Evolutionary conservation across 2,113 vertebrate species (phyloP).

Genomic region (sheep (Ovis aries)): DNA sequence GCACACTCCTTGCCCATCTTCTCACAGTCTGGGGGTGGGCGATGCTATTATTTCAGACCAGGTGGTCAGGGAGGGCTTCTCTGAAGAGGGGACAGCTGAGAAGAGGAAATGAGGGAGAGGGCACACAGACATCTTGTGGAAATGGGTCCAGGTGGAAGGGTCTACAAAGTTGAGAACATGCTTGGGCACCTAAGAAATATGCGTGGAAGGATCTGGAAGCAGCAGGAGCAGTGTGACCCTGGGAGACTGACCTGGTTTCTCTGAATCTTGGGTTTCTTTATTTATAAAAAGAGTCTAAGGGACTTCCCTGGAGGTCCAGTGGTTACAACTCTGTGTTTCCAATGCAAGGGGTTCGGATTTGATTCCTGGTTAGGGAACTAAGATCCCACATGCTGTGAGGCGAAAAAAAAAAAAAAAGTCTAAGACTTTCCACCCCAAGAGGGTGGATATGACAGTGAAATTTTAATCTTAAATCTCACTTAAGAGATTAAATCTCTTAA

Average conservation of each 20-base stretch:
- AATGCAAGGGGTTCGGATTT: neutral
- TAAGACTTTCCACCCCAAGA: neutral
- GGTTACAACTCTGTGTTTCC: neutral
- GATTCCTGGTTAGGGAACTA: neutral
- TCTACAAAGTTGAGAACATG: neutral
- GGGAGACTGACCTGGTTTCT: neutral
- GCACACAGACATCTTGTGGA: neutral
- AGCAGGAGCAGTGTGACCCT: neutral
- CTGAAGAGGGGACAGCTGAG: neutral
- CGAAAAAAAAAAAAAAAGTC: neutral
- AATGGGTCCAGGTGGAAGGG: neutral
- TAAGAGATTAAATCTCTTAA: neutral
- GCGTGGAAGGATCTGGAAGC: neutral
- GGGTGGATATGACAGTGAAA: neutral
- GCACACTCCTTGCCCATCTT: neutral
- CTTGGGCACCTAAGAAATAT: neutral
- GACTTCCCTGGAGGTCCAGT: neutral
- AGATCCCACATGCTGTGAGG: neutral
- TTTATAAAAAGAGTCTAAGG: neutral
- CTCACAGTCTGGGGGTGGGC: neutral
- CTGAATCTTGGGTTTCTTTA: neutral
- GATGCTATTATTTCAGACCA: neutral
- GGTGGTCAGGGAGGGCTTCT: neutral
- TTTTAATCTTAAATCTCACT: neutral
- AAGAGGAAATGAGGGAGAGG: neutral